Base-by-base conservation (phyloP, 92 coral and sea anemone species). In the Isaurus tuberculatus region DNA sequence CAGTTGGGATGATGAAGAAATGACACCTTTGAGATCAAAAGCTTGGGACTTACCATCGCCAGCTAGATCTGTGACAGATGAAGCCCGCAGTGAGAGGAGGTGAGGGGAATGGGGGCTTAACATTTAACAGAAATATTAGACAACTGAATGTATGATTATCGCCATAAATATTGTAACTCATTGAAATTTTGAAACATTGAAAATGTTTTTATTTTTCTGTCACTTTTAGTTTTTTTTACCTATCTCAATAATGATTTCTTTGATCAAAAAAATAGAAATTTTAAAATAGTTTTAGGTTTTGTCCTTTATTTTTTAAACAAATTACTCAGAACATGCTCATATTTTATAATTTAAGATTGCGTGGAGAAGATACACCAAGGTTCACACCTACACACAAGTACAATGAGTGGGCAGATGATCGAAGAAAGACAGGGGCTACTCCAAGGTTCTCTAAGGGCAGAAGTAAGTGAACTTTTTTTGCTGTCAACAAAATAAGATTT, bases 1-100 rank as follows among this genome's bases (percentile, higher is more conserved):
- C 64, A 51, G 93, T 3, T 96, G 99, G 99, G 99, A 96, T 81
- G 96, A 92, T 5, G 98, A 96, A 10, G 99, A 96, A 46, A 84
- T 84, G 40, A 72, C 96, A 10, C 85, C 95, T 31, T 87, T 95
- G 51, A 91, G 93, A 58, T 79, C 93, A 55, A 84, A 94, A 9
- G 94, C 90, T 31, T 96, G 99, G 99, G 99, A 96, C 42, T 87
- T 89, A 88, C 91, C 99, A 8, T 96, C 99, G 15, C 99, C 99
- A 1, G 94, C 98, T 1, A 88, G 99, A 67, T 94, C 98, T 75
- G 88, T 94, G 0, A 79, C 84, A 72, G 94, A 89, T 63, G 96
- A 93, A 67, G 68, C 85, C 19, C 91, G 89, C 20, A 94, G 95
- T 88, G 95, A 92, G 85, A 84, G 91, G 44, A 93, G 94, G 94